phyloP scores from a whole-genome alignment of 2,113 vertebrate species.

The Sclerurus mexicanus region DNA sequence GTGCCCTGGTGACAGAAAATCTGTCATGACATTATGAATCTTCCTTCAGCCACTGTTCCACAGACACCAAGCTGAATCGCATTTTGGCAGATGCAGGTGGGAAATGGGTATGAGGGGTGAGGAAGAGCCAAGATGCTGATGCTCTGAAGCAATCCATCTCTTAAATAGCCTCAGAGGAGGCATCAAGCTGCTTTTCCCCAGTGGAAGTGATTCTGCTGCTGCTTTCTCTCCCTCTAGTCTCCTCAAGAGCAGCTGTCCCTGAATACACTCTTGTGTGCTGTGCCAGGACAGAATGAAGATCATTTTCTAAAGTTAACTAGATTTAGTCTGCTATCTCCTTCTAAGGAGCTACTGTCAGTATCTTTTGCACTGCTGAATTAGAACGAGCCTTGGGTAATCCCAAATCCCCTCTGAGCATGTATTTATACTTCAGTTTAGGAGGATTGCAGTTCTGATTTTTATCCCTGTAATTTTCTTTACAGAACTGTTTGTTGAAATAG shows the following conservation, averaged over 20 bases:
- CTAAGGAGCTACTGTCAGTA: slow-evolving; percentile 34
- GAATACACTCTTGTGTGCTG: background rate
- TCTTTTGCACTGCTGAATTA: background rate
- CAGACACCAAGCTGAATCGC: background rate
- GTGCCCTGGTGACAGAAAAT: slow-evolving; percentile 11
- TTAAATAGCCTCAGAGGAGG: background rate
- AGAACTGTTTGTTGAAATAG: background rate
- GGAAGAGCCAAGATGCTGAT: slow-evolving; percentile 3
- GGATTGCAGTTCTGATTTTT: background rate
- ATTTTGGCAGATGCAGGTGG: slow-evolving; percentile 15
- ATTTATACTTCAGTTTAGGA: slow-evolving; percentile 45
- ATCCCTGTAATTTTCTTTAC: background rate
- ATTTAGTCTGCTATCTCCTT: slow-evolving; percentile 17
- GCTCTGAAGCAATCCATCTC: background rate
- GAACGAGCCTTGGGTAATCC: slow-evolving; percentile 30
- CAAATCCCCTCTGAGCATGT: slow-evolving; percentile 3
- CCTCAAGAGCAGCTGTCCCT: slow-evolving; percentile 29
- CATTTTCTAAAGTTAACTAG: slow-evolving; percentile 38
- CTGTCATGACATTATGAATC: background rate
- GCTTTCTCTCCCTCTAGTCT: background rate
- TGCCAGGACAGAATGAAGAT: background rate
- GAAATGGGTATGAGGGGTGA: background rate
- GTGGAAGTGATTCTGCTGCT: background rate
- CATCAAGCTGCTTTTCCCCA: background rate
- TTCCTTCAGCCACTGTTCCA: background rate